Evolutionary conservation across 2,797 vertebrate genomes (phyloP).

Genomic region (Borostomias antarcticus): DNA sequence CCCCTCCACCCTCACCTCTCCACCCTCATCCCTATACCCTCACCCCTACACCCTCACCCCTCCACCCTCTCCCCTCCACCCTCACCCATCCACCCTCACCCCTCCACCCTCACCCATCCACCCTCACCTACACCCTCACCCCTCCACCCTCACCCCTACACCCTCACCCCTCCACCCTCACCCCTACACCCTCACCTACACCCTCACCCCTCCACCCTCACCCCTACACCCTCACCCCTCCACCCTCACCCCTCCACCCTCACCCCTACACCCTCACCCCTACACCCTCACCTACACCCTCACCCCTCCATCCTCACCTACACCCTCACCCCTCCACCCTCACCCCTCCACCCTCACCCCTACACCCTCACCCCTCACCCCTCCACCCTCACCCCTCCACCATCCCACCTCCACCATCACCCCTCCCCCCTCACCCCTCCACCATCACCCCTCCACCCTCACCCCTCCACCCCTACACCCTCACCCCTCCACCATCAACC

Average conservation of each 20-base stretch:
- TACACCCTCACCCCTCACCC: too few relatives aligned
- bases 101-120: conserved; percentile 1
- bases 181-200: neutral
- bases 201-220: conserved; percentile 7
- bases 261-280: neutral
- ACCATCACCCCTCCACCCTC: neutral
- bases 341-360: neutral
- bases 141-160: conserved; percentile 5
- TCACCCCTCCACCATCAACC: neutral
- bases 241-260: conserved; percentile 6
- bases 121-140: too few relatives aligned
- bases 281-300: neutral
- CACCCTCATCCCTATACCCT: too few relatives aligned
- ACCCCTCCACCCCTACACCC: neutral
- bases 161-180: neutral
- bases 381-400: too few relatives aligned
- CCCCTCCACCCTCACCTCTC: neutral
- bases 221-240: neutral
- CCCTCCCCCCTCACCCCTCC: conserved; percentile 6
- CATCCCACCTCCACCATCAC: neutral
- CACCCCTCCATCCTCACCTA: too few relatives aligned
- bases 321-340: conserved; percentile 6
- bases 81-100: neutral
- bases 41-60: too few relatives aligned
- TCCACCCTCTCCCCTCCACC: neutral